phyloP scores from a whole-genome alignment of 2,888 invertebrate genomes.

The Ophion ellenae region DNA sequence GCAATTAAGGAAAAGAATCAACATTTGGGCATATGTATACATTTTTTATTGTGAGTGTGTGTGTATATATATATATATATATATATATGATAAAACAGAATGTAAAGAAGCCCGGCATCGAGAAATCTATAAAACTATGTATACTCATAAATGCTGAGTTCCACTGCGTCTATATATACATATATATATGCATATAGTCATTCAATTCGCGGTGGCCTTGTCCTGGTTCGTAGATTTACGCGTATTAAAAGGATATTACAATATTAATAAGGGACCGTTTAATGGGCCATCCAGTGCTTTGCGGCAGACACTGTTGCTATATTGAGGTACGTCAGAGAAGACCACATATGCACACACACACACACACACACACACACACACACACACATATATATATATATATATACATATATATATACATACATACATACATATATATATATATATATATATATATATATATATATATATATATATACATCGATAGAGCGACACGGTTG shows the following conservation, averaged over 20 bases:
- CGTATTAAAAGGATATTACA: constrained; percentile 79
- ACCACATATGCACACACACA: background rate
- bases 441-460: background rate
- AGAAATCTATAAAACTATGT: constrained; percentile 62
- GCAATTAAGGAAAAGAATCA: constrained; percentile 43
- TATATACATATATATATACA: too few relatives aligned
- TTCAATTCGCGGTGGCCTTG: constrained; percentile 77
- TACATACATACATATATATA: background rate
- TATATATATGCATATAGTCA: background rate
- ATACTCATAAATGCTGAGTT: constrained; percentile 62
- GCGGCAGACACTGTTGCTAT: constrained; percentile 8
- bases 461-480: too few relatives aligned
- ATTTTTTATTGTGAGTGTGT: background rate
- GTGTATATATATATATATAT: constrained; percentile 11
- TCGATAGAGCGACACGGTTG: too few relatives aligned
- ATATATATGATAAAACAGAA: constrained; percentile 26
- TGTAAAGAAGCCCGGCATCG: constrained; percentile 41
- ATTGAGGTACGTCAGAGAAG: background rate
- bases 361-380: background rate
- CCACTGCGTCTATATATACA: background rate
- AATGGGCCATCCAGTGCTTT: constrained; percentile 41
- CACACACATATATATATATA: background rate
- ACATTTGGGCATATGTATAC: constrained; percentile 1
- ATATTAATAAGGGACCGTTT: constrained; percentile 77
- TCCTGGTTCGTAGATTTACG: constrained; percentile 77